Base-by-base conservation (phyloP, 1,140 invertebrate species). In the Oreohelix idahoensis region DNA sequence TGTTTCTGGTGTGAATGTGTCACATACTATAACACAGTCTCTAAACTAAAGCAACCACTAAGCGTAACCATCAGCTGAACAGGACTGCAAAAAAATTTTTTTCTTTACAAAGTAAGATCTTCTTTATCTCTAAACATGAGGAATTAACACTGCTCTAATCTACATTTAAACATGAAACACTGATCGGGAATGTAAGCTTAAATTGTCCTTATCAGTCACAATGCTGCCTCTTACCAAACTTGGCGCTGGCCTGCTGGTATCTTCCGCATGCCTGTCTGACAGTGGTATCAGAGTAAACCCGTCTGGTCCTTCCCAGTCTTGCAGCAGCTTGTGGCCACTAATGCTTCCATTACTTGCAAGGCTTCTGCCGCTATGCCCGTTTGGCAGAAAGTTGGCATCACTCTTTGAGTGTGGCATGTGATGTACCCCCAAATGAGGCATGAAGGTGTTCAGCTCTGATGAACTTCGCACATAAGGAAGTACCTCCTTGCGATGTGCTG, bases 401-500 rank as follows among this genome's bases (percentile, higher is more conserved):
- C 85, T 88, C 70, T 86, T 88, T 10, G 88, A 87, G 79, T 89
- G 88, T 13, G 84, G 73, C 36, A 89, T 69, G 42, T 83, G 78
- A 17, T 53, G 73, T 0, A 35, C 79, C 49, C 84, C 84, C 23
- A 79, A 79, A 70, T 70, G 79, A 36, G 38, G 63, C 49, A 32
- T 83, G n/a, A n/a, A n/a, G 13, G 58, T 42, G 11, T 84, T 58
- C 23, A 91, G 84, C 53, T 90, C 85, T 29, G 87, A 80, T 20
- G 90, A 87, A 85, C 89, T 91, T 49, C 87, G 84, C 20, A 91
- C 88, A 66, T 84, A 84, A 4, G 91, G 91, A n/a, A 92, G 78
- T 17, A 89, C 80, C 35, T 83, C 80, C 77, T 88, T 85, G 73
- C 84, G 83, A 32, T 94, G 93, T 80, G 94, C 93, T 5, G 89